A percentile compares a stretch with the other conserved stretches of the same genome.
Evolutionary conservation across 2,113 vertebrate genomes (phyloP).

Genomic region (Ctenodactylus gundi): DNA sequence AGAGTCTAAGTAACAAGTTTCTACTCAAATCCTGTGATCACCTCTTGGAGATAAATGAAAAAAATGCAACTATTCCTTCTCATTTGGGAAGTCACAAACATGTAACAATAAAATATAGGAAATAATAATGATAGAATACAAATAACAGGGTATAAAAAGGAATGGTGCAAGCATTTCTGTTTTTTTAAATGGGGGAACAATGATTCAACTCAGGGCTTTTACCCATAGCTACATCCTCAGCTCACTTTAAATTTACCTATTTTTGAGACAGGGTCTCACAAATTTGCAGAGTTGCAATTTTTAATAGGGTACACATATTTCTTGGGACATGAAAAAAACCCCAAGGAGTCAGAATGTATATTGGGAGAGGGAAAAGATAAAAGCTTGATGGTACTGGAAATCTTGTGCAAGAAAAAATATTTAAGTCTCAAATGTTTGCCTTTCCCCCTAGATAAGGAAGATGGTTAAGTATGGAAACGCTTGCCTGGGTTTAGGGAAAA

Average conservation of each 20-base stretch:
- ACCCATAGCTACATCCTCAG: too few species aligned
- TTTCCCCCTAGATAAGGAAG: background rate
- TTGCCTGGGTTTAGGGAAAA: background rate
- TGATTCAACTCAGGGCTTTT: too few species aligned
- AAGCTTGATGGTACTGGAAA: background rate
- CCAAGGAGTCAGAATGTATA: conserved; percentile 14
- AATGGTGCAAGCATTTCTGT: background rate
- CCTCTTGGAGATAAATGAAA: background rate
- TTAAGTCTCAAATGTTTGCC: background rate
- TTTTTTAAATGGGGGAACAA: background rate
- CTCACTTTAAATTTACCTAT: too few species aligned
- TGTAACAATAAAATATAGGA: background rate
- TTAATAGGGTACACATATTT: background rate
- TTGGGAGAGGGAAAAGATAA: background rate
- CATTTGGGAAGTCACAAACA: background rate
- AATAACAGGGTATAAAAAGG: background rate
- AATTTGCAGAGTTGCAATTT: too few species aligned
- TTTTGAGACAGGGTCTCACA: too few species aligned
- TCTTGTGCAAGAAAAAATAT: background rate
- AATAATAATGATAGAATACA: background rate
- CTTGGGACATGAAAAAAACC: background rate
- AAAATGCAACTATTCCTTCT: background rate
- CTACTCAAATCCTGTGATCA: background rate
- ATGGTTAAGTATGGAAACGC: background rate
- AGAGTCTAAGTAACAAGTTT: background rate